Base-by-base conservation (phyloP, 2,113 vertebrate species). In the Xiphophorus maculatus region DNA sequence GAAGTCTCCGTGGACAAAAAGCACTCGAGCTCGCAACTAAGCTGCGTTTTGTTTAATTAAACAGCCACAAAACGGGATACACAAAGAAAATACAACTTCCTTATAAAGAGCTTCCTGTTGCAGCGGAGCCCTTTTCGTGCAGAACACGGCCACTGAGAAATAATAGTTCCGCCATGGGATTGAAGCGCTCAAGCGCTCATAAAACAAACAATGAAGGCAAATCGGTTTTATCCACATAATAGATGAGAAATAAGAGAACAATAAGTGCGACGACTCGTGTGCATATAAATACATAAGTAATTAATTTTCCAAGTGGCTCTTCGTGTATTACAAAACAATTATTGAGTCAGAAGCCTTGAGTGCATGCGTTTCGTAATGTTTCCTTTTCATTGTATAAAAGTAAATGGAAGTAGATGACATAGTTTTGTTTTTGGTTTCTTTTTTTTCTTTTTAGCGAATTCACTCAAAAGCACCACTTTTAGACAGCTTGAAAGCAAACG, bases 61-160 rank as follows among this genome's bases (percentile, higher is more conserved):
- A 92, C 90, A 92, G 93, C 87, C 90, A 86, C 91, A 94, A 93
- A 93, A 87, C 88, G 89, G 91, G 90, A 94, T 94, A 95, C 95
- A 95, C 95, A 95, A 95, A 95, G 94, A 94, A 93, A 94, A 93
- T 81, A 93, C 91, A 94, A 95, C 94, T 95, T 95, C 94, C 95
- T 94, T 90, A 66, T 93, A 75, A 27, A 48, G 74, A 81, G 89
- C 91, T 95, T 95, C 95, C 95, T 92, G 95, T 95, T 92, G 93
- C 92, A 91, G 80, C 89, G 73, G 79, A 42, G 77, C 75, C 71
- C 29, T 58, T 79, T 84, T 89, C 94, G 93, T 90, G 85, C 80
- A 86, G 86, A 94, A 93, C 90, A 86, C 61, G 35, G 69, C 71
- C 65, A 61, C 19, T 33, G 51, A 42, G 44, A 17, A 6, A 81